Percentiles rank a stretch among this genome's conserved stretches.
Evolutionary conservation across 2,888 invertebrate species (phyloP).

Genomic region (Drosophila neonasuta): DNA sequence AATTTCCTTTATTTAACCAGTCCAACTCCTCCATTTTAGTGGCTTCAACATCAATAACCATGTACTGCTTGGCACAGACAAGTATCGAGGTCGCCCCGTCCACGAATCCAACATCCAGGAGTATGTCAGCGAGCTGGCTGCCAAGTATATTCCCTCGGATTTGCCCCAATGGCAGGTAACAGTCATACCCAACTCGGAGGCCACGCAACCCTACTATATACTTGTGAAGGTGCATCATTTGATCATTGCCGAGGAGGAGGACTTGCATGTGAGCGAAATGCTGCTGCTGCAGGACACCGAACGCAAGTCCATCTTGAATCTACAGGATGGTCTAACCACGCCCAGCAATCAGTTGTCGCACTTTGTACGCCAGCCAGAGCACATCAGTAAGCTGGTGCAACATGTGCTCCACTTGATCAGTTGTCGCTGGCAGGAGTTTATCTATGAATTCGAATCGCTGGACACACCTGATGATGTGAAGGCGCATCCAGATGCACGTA

Average conservation of each 20-base stretch:
- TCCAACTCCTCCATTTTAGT: slow-evolving; percentile 45
- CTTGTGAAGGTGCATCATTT: slow-evolving; percentile 90
- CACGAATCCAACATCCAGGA: slow-evolving; percentile 90
- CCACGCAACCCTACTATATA: slow-evolving; percentile 84
- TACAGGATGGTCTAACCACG: slow-evolving; percentile 42
- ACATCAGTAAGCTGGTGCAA: slow-evolving; percentile 86
- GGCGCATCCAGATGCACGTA: slow-evolving; percentile 65
- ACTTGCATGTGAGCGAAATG: slow-evolving; percentile 89
- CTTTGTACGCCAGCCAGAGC: slow-evolving; percentile 85
- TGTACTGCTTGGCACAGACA: slow-evolving; percentile 85
- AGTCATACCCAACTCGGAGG: slow-evolving; percentile 84
- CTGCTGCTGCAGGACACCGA: slow-evolving; percentile 84
- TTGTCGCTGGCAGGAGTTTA: slow-evolving; percentile 91
- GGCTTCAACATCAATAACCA: slow-evolving; percentile 86
- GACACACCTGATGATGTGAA: slow-evolving; percentile 85
- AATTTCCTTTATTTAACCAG: not conserved
- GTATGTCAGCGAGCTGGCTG: slow-evolving; percentile 89
- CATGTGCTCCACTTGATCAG: slow-evolving; percentile 87
- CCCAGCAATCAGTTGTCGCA: slow-evolving; percentile 82
- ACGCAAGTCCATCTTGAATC: slow-evolving; percentile 56
- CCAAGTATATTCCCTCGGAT: slow-evolving; percentile 88
- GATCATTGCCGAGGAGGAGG: slow-evolving; percentile 87
- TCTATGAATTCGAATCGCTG: slow-evolving; percentile 89
- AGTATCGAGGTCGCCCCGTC: slow-evolving; percentile 87
- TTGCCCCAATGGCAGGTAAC: slow-evolving; percentile 92